Evolutionary conservation across 2,888 invertebrate genomes (phyloP).

Genomic region (Oasisia sp.): DNA sequence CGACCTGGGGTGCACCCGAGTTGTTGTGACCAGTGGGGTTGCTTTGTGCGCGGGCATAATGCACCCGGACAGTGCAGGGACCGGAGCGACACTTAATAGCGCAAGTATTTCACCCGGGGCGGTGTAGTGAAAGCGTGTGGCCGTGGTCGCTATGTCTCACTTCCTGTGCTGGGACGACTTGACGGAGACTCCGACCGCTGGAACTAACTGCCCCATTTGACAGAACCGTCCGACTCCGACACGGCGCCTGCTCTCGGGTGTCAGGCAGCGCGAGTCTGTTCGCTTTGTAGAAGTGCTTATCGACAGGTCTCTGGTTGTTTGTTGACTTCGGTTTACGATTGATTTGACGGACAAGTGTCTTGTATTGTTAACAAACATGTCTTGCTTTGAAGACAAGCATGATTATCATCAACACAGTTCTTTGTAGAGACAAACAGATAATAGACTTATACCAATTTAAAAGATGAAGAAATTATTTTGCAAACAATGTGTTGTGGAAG

Average conservation of each 20-base stretch:
- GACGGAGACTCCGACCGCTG: neutral
- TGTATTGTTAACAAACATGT: neutral
- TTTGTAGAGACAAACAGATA: neutral
- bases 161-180: neutral
- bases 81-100: neutral
- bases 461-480: neutral
- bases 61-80: neutral
- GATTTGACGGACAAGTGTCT: neutral
- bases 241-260: neutral
- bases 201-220: neutral
- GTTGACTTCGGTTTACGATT: neutral
- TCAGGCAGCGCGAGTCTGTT: neutral
- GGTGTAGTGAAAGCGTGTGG: neutral
- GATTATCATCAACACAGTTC: neutral
- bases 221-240: neutral
- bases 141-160: neutral
- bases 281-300: neutral
- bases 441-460: neutral
- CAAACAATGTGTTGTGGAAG: neutral
- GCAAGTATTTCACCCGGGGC: neutral
- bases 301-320: neutral
- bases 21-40: constrained; percentile 17
- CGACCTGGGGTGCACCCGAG: constrained; percentile 9
- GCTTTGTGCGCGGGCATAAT: neutral
- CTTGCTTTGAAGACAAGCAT: neutral